Evolutionary conservation across 2,797 vertebrate species (phyloP).

Genomic region (Rachycentron canadum): DNA sequence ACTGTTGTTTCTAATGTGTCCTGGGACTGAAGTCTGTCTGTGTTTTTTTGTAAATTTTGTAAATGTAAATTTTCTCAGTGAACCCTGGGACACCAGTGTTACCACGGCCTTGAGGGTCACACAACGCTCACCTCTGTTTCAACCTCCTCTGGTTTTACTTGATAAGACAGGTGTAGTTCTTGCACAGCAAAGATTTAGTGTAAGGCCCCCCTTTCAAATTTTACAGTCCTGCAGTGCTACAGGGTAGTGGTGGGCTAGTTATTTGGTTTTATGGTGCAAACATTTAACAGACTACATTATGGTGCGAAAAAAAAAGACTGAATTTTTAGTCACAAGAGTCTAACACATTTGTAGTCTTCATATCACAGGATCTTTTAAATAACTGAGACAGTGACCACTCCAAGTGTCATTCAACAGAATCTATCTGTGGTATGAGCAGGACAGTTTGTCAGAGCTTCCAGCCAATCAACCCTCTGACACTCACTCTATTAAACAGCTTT

Average conservation of each 20-base stretch:
- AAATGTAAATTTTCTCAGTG: background rate
- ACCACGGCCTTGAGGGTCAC: background rate
- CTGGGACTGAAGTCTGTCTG: background rate
- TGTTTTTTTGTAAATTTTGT: background rate
- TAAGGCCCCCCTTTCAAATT: background rate
- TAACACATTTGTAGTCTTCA: background rate
- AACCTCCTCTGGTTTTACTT: background rate
- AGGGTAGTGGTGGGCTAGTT: background rate
- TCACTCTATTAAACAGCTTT: conserved; percentile 8
- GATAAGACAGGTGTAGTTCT: background rate
- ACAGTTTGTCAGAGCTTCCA: background rate
- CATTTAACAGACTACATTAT: background rate
- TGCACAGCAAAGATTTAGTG: background rate
- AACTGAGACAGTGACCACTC: background rate
- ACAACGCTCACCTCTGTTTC: background rate
- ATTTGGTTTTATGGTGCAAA: background rate
- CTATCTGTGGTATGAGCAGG: background rate
- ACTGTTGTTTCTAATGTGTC: background rate
- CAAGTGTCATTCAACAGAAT: background rate
- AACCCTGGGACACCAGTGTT: background rate
- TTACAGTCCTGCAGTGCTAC: background rate
- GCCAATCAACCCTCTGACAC: background rate
- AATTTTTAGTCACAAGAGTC: background rate
- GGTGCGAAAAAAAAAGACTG: background rate
- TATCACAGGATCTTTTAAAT: background rate